Conservation (phyloP, 2,113 vertebrate species). For the Leiothrix lutea region DNA sequence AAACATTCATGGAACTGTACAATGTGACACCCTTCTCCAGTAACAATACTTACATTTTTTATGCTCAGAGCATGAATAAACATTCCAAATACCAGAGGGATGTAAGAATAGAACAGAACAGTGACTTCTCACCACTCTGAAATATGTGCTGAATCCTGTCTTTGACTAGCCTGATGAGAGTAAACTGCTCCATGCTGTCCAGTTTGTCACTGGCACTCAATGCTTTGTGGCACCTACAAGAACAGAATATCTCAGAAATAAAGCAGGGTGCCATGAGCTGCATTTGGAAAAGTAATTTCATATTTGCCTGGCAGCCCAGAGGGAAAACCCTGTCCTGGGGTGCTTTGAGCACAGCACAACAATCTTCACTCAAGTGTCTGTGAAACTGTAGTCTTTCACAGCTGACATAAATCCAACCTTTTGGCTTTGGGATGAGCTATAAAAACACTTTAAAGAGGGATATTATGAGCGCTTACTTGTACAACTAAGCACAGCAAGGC, state of each 20-base stretch:
- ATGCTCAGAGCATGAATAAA: background rate
- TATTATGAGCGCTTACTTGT: fast-evolving
- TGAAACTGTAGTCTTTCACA: background rate
- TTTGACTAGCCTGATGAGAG: background rate
- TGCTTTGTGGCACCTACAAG: background rate
- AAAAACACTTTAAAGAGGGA: background rate
- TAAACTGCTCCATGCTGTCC: background rate
- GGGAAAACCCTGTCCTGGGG: fast-evolving
- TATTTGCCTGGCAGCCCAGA: background rate
- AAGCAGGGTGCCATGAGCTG: background rate
- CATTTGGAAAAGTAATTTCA: background rate
- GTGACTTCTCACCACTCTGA: background rate
- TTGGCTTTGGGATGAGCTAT: background rate
- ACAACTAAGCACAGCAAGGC: fast-evolving
- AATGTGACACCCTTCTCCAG: background rate
- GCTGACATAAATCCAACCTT: background rate
- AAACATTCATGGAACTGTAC: background rate
- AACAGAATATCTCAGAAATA: background rate
- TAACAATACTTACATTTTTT: background rate
- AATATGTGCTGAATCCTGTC: background rate
- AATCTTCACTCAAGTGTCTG: fast-evolving
- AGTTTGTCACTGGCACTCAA: background rate
- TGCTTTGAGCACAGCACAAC: background rate
- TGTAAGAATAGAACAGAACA: background rate
- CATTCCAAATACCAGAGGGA: background rate